These are phyloP conservation scores for Diabrotica virgifera DNA, from an alignment of 1,140 invertebrate genomes.

Conservation along the genomic window DNA sequence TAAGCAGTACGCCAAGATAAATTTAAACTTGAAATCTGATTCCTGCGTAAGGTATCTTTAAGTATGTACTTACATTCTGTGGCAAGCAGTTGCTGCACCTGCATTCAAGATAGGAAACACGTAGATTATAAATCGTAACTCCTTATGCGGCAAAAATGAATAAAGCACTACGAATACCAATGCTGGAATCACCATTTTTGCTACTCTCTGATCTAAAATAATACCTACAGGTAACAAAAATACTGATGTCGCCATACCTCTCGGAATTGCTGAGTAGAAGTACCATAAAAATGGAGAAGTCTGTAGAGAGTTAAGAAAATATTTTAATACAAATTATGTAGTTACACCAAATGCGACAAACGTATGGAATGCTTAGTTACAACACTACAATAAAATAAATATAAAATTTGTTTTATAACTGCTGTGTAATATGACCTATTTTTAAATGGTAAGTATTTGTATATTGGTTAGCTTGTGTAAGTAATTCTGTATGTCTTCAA, in stretches of 20 bases:
- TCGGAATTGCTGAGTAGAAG: constrained; percentile 94
- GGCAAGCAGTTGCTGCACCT: constrained; percentile 80
- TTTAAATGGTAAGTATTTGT: too few species aligned
- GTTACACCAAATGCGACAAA: too few species aligned
- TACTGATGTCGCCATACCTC: constrained; percentile 79
- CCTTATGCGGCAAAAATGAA: constrained; percentile 97
- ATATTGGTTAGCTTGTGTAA: too few species aligned
- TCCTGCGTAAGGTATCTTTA: background rate
- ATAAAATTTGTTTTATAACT: too few species aligned
- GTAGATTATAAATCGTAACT: constrained; percentile 97
- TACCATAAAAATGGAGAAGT: constrained; percentile 97
- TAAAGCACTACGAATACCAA: constrained; percentile 85
- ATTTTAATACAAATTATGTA: background rate
- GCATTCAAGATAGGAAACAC: constrained; percentile 92
- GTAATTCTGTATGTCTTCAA: too few species aligned
- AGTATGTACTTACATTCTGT: constrained; percentile 75
- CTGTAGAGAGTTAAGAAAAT: constrained; percentile 56
- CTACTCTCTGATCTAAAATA: constrained; percentile 67
- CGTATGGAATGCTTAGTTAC: too few species aligned
- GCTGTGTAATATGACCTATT: too few species aligned
- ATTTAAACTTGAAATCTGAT: too few species aligned
- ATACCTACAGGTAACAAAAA: constrained; percentile 80
- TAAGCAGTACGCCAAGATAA: too few species aligned
- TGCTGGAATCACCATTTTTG: constrained; percentile 69
- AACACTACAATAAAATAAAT: too few species aligned